Conservation (phyloP, 1,140 invertebrate genomes). For the Charaxes varanes region DNA sequence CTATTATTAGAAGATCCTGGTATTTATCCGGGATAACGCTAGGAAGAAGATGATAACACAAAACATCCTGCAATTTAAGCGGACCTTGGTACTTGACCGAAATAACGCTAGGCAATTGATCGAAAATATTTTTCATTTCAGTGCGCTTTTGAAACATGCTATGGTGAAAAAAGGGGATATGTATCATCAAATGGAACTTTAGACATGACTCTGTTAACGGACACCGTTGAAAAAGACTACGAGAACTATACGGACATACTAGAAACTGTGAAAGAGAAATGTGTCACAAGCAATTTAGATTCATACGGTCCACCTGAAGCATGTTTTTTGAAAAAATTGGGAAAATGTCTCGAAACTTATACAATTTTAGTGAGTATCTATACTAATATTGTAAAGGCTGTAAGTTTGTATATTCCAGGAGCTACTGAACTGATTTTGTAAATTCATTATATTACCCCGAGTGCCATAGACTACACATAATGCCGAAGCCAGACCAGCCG, state of each 20-base stretch:
- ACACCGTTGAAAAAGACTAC: slow-evolving; percentile 1
- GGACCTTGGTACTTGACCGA: too few species aligned
- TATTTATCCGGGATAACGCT: too few species aligned
- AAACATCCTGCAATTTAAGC: too few species aligned
- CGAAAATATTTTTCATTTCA: neutral
- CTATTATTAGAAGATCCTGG: too few species aligned
- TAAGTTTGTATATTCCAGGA: too few species aligned
- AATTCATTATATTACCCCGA: too few species aligned
- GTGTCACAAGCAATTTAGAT: neutral
- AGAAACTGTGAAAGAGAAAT: slow-evolving; percentile 8
- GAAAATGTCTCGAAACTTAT: slow-evolving; percentile 1
- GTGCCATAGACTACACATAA: too few species aligned
- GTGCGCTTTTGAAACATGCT: slow-evolving; percentile 10
- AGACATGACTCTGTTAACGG: neutral
- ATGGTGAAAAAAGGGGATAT: slow-evolving; percentile 1
- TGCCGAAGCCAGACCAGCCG: too few species aligned
- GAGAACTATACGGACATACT: slow-evolving; percentile 1
- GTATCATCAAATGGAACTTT: slow-evolving; percentile 6
- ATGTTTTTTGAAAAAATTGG: slow-evolving; percentile 6
- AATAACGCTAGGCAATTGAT: too few species aligned
- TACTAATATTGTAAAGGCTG: too few species aligned
- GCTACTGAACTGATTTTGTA: too few species aligned
- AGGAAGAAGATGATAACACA: too few species aligned
- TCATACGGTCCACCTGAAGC: neutral
- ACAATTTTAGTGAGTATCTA: slow-evolving; percentile 10